A percentile compares a stretch with the other conserved stretches of the same genome.
These are phyloP conservation scores for Jacana jacana DNA, from an alignment of 2,113 vertebrate genomes.

Conservation along the genomic window DNA sequence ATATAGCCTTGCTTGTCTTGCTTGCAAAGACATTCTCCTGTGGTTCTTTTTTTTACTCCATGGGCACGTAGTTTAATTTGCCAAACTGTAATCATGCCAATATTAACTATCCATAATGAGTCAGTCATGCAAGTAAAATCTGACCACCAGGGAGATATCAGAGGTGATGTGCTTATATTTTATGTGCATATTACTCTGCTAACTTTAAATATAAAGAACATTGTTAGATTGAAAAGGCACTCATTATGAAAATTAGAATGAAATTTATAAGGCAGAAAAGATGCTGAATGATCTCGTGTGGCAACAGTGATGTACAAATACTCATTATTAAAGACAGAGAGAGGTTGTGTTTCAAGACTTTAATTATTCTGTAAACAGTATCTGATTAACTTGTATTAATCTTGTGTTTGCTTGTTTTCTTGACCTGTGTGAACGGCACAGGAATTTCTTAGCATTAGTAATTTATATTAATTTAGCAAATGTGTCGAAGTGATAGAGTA, in stretches of 20 bases:
- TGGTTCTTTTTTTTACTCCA: neutral
- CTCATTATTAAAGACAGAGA: neutral
- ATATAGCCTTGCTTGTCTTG: rapidly evolving
- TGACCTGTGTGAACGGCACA: neutral
- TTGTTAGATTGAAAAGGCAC: conserved; percentile 21
- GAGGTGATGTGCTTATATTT: conserved; percentile 31
- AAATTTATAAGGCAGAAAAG: neutral
- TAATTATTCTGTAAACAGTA: conserved; percentile 2
- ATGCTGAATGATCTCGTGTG: conserved; percentile 18
- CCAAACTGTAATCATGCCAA: conserved; percentile 1
- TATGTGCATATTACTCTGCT: conserved; percentile 34
- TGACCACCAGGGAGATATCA: neutral
- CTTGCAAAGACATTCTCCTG: neutral
- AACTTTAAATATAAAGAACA: conserved; percentile 21
- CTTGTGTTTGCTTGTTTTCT: conserved; percentile 21
- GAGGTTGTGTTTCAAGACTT: neutral
- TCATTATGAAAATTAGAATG: conserved; percentile 46
- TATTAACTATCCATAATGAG: conserved; percentile 35
- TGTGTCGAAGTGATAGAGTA: neutral
- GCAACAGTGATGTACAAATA: conserved; percentile 29
- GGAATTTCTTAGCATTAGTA: conserved; percentile 2
- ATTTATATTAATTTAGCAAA: neutral
- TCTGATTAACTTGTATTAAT: neutral
- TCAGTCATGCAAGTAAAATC: conserved; percentile 11
- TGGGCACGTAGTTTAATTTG: neutral